Conservation (phyloP, 2,888 invertebrate genomes). For the Phortica magna region DNA sequence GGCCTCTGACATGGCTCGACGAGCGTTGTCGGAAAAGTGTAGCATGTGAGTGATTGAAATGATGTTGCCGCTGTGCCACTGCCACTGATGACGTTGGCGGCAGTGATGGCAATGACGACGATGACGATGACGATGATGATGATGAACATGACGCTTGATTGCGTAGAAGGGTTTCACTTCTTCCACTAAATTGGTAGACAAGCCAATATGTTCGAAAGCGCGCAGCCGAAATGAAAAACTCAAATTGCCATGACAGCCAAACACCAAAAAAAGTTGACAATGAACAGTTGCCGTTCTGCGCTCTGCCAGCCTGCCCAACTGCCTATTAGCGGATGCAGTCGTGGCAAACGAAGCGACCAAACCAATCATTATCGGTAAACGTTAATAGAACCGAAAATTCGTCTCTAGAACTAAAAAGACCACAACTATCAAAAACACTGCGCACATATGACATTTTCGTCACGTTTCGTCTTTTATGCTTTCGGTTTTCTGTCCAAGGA, state of each 20-base stretch:
- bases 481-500: constrained; percentile 12
- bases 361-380: constrained; percentile 40
- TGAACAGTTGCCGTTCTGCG: neutral
- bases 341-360: constrained; percentile 41
- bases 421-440: neutral
- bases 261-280: neutral
- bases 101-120: too few relatives aligned
- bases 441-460: constrained; percentile 25
- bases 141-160: constrained; percentile 27
- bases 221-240: neutral
- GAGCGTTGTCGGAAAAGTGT: constrained; percentile 18
- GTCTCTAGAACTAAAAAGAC: neutral
- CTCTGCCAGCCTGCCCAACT: neutral
- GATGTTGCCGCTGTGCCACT: constrained; percentile 14
- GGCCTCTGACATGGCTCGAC: constrained; percentile 26
- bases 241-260: neutral
- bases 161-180: constrained; percentile 22
- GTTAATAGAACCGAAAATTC: neutral
- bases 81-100: constrained; percentile 5
- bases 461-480: constrained; percentile 19
- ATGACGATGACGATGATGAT: constrained; percentile 24
- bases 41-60: constrained; percentile 55
- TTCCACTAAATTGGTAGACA: constrained; percentile 50
- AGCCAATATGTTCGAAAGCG: constrained; percentile 42
- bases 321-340: constrained; percentile 49